phyloP scores from a whole-genome alignment of 2,113 vertebrate genomes.

The Amblyornis subalaris region DNA sequence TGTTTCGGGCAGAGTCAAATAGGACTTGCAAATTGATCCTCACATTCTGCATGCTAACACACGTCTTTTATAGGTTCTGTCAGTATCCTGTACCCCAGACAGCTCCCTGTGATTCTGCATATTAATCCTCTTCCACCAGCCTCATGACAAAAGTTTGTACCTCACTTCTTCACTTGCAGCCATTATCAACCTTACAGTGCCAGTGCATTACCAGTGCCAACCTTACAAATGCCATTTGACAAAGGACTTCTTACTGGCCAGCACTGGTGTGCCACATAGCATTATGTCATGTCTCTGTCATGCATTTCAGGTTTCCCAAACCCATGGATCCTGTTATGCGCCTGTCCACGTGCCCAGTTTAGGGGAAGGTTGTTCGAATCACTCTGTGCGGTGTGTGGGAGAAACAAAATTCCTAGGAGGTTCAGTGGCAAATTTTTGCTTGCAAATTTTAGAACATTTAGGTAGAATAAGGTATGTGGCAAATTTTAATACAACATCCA shows the following conservation, averaged over 20 bases:
- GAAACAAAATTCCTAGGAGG: neutral
- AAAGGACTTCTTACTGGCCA: neutral
- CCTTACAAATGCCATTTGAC: neutral
- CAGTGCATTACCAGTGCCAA: too few species aligned
- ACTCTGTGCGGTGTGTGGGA: too few species aligned
- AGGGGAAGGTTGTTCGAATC: too few species aligned
- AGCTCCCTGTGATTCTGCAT: neutral
- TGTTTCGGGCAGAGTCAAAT: neutral
- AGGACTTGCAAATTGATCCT: neutral
- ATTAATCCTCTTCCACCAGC: neutral
- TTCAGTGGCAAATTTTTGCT: too few species aligned
- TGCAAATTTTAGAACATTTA: neutral
- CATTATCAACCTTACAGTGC: neutral
- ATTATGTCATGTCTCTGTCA: neutral
- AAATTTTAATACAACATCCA: neutral
- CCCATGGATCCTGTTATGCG: neutral
- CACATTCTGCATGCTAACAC: neutral
- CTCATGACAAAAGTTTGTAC: neutral
- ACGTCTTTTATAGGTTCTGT: neutral
- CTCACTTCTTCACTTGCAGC: neutral
- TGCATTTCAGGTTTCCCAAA: neutral
- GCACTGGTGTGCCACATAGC: neutral
- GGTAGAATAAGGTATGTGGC: neutral
- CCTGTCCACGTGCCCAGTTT: too few species aligned
- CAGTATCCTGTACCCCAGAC: neutral